These are phyloP conservation scores for Agonopterix alstromeriana DNA, from an alignment of 2,888 invertebrate species.

Conservation along the genomic window DNA sequence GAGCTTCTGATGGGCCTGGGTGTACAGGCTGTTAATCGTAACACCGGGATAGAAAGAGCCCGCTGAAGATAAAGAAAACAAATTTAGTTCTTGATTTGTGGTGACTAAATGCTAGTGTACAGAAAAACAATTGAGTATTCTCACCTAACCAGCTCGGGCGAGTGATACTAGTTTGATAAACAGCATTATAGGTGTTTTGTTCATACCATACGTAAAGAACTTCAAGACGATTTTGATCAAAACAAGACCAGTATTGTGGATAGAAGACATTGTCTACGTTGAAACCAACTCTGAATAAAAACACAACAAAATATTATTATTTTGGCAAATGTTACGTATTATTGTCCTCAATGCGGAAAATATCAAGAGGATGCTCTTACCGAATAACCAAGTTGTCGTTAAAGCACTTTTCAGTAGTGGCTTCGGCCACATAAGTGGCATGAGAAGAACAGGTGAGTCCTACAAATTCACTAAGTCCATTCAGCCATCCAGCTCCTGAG, in stretches of 20 bases:
- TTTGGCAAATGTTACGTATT: not conserved
- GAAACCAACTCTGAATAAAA: slow-evolving; percentile 65
- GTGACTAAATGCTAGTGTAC: not conserved
- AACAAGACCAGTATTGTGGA: slow-evolving; percentile 70
- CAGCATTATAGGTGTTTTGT: slow-evolving; percentile 57
- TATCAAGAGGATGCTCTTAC: slow-evolving; percentile 20
- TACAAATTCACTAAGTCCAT: slow-evolving; percentile 45
- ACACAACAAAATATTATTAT: not conserved
- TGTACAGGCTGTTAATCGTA: slow-evolving; percentile 49
- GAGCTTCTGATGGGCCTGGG: slow-evolving; percentile 47
- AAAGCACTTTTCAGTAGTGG: slow-evolving; percentile 55
- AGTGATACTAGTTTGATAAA: slow-evolving; percentile 61
- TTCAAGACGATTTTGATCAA: slow-evolving; percentile 61
- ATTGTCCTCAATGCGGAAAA: too few relatives aligned
- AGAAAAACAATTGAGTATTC: slow-evolving; percentile 1
- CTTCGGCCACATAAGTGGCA: slow-evolving; percentile 47
- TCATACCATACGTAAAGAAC: slow-evolving; percentile 72
- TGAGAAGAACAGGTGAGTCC: slow-evolving; percentile 54
- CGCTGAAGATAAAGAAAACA: slow-evolving; percentile 31
- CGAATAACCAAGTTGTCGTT: slow-evolving; percentile 56
- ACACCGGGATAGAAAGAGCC: slow-evolving; percentile 67
- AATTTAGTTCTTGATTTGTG: not conserved
- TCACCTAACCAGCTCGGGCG: slow-evolving; percentile 65
- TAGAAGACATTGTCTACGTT: slow-evolving; percentile 58
- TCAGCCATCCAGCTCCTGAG: slow-evolving; percentile 43